Percentiles rank a stretch among this genome's conserved stretches.
These are phyloP conservation scores for Hyposoter dolosus DNA, from an alignment of 2,888 invertebrate species.

Conservation along the genomic window DNA sequence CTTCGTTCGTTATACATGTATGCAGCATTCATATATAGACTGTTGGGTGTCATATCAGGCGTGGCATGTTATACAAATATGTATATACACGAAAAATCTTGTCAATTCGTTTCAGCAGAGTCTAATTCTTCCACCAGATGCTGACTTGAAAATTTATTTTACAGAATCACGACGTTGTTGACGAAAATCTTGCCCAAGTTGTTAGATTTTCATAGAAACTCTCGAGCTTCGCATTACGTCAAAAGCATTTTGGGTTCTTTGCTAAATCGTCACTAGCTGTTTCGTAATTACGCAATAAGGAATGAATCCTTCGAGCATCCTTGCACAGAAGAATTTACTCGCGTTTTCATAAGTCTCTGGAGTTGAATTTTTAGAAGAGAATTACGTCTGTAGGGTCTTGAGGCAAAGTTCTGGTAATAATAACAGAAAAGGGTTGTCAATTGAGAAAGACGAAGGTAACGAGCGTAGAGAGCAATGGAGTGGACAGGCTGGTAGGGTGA, in stretches of 20 bases:
- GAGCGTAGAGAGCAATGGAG: slow-evolving; percentile 15
- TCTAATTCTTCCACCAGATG: slow-evolving; percentile 2
- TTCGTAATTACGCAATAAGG: slow-evolving; percentile 7
- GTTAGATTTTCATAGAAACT: background rate
- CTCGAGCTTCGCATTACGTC: background rate
- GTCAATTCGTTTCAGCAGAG: background rate
- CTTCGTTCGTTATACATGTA: slow-evolving; percentile 3
- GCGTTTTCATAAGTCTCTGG: background rate
- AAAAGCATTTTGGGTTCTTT: background rate
- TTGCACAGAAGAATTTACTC: background rate
- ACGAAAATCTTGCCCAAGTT: background rate
- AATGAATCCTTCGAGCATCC: background rate
- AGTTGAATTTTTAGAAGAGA: background rate
- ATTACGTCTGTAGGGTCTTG: background rate
- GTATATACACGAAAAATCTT: background rate
- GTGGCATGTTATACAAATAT: background rate
- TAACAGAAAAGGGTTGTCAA: slow-evolving; percentile 45
- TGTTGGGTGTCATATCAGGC: slow-evolving; percentile 16
- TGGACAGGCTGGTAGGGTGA: slow-evolving; percentile 23
- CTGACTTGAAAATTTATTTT: background rate
- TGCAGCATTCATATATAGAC: background rate
- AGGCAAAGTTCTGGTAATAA: background rate
- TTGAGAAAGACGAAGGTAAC: slow-evolving; percentile 52
- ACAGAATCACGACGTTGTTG: background rate
- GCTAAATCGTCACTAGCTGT: background rate